These are phyloP conservation scores for Neocloeon triangulifer DNA, from an alignment of 1,140 invertebrate genomes.

Conservation along the genomic window DNA sequence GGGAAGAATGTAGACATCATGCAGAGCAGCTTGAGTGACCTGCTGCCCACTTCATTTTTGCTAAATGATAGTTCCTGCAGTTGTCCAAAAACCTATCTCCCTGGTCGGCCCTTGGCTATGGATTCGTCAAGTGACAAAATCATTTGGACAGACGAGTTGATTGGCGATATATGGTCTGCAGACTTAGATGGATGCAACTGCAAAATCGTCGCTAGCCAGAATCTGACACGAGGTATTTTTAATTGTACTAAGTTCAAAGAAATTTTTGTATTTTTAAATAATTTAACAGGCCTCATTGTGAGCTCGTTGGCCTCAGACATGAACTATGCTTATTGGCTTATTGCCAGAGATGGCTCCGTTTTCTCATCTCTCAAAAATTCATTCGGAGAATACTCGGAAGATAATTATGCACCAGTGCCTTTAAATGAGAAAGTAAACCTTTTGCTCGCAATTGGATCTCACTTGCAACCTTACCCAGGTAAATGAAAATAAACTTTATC, in stretches of 20 bases:
- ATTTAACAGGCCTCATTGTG: too few species aligned
- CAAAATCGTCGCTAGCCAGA: slow-evolving; percentile 25
- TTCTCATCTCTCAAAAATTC: slow-evolving; percentile 36
- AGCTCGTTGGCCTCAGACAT: slow-evolving; percentile 8
- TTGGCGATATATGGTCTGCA: slow-evolving; percentile 31
- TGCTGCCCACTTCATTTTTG: too few species aligned
- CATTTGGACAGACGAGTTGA: slow-evolving; percentile 35
- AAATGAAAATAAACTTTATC: too few species aligned
- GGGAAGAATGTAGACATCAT: too few species aligned
- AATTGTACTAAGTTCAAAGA: too few species aligned
- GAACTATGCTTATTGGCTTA: slow-evolving; percentile 13
- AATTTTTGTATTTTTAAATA: too few species aligned
- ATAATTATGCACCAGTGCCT: too few species aligned
- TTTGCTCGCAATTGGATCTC: slow-evolving; percentile 42
- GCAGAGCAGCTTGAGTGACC: too few species aligned
- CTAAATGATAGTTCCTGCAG: slow-evolving; percentile 19
- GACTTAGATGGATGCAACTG: slow-evolving; percentile 47
- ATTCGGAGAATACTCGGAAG: too few species aligned
- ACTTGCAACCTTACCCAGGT: slow-evolving; percentile 51
- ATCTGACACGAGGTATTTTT: too few species aligned
- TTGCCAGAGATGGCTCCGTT: slow-evolving; percentile 28
- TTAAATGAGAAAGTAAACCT: slow-evolving; percentile 13
- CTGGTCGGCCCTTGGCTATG: slow-evolving; percentile 33
- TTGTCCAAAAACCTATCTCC: slow-evolving; percentile 29
- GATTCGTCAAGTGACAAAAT: slow-evolving; percentile 28